phyloP scores from a whole-genome alignment of 2,888 invertebrate species.

The Leucania comma region DNA sequence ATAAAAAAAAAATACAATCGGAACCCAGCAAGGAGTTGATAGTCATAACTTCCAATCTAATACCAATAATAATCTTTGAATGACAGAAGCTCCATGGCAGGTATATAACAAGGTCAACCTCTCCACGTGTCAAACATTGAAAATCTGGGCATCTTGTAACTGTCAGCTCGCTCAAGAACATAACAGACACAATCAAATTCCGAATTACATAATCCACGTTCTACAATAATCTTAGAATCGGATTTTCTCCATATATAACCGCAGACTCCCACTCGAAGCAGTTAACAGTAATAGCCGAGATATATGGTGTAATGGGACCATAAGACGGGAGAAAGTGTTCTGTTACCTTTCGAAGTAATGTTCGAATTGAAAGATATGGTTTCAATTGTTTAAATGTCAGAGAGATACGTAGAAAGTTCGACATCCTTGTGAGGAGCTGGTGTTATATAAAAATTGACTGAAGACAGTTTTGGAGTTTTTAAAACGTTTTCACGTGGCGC shows the following conservation, averaged over 20 bases:
- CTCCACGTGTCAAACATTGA: too few relatives aligned
- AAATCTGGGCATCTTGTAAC: background rate
- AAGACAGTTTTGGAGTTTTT: background rate
- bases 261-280: slow-evolving; percentile 43
- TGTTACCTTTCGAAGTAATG: slow-evolving; percentile 37
- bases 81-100: too few relatives aligned
- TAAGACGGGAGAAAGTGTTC: slow-evolving; percentile 57
- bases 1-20: too few relatives aligned
- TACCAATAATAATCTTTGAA: too few relatives aligned
- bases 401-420: slow-evolving; percentile 51
- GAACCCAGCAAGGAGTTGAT: too few relatives aligned
- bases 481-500: background rate
- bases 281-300: slow-evolving; percentile 31
- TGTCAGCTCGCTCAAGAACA: background rate
- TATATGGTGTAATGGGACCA: slow-evolving; percentile 48
- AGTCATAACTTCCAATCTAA: too few relatives aligned
- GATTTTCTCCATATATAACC: slow-evolving; percentile 45
- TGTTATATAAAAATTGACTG: slow-evolving; percentile 37
- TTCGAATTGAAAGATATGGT: slow-evolving; percentile 34
- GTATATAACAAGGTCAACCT: too few relatives aligned
- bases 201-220: slow-evolving; percentile 40
- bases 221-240: slow-evolving; percentile 16
- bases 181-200: background rate
- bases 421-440: slow-evolving; percentile 28
- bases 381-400: slow-evolving; percentile 54